Base-by-base conservation (phyloP, 2,888 invertebrate genomes). In the Spialia ferax region DNA sequence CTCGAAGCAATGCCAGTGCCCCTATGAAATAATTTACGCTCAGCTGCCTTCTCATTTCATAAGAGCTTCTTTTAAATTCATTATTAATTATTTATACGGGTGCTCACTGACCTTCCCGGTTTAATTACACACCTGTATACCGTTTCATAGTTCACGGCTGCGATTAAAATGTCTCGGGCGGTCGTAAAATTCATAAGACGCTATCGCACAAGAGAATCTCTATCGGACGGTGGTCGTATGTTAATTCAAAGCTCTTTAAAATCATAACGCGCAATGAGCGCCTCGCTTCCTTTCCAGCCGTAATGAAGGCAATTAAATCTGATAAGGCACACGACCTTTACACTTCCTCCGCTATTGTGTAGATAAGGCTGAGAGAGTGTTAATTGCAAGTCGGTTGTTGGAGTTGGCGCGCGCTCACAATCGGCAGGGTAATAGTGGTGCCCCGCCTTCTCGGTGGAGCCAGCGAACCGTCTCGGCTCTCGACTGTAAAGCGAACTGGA, bases 61-160 rank as follows among this genome's bases (percentile, higher is more conserved):
- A 90, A 91, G 83, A 83, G 76, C 83, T 79, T 83, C 84, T 87
- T 89, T 85, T 84, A 87, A 90, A 89, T 89, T 89, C 85, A 87
- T 75, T 87, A 88, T 87, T 87, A 87, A 90, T 89, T 89, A 90
- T 84, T 85, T 83, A 86, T 80, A 83, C 83, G 78, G 80, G 86
- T 91, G 89, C 91, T 88, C 89, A 91, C 87, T 93, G 93, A 93
- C 93, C 93, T 93, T 91, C 89, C 88, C 82, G 85, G 82, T 89
- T 86, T 93, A 93, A 93, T 93, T 89, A 87, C 81, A 80, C 79
- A 78, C 81, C 82, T 79, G 76, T 81, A 79, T 83, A 80, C 79
- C 76, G 86, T 85, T 87, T 87, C 93, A 93, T 92, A 93, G 93
- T 93, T 93, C 93, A 93, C 92, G 91, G 90, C 85, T 89, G 83